Evolutionary conservation across 1,140 invertebrate species (phyloP).

Genomic region (Popillia japonica): DNA sequence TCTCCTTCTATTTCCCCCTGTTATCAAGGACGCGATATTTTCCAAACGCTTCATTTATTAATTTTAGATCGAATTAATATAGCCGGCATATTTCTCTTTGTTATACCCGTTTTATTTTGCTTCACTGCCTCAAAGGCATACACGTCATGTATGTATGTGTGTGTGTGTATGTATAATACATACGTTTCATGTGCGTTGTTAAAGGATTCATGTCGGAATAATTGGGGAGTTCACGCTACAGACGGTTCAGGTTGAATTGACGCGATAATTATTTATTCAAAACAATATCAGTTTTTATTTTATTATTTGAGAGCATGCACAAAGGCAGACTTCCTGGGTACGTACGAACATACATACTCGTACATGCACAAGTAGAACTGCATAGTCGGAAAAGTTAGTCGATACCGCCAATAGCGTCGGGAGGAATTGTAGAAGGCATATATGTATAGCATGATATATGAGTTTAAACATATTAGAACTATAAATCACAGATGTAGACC

Average conservation of each 20-base stretch:
- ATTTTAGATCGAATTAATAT: background rate
- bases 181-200: no score
- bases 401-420: background rate
- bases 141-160: background rate
- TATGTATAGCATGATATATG: conserved; percentile 7
- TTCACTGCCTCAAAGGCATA: background rate
- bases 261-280: no score
- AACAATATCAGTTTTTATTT: no score
- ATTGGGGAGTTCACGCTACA: no score
- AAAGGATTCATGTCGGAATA: no score
- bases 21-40: conserved; percentile 21
- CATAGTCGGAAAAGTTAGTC: background rate
- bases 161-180: no score
- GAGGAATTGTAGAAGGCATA: background rate
- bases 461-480: conserved; percentile 28
- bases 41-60: conserved; percentile 14
- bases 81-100: conserved; percentile 4
- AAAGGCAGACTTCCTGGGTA: no score
- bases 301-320: no score
- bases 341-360: no score
- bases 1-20: background rate
- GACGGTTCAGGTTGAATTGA: no score
- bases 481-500: conserved; percentile 11
- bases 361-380: no score
- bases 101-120: background rate